phyloP scores from a whole-genome alignment of 1,140 invertebrate species.

The Lepidurus apus region DNA sequence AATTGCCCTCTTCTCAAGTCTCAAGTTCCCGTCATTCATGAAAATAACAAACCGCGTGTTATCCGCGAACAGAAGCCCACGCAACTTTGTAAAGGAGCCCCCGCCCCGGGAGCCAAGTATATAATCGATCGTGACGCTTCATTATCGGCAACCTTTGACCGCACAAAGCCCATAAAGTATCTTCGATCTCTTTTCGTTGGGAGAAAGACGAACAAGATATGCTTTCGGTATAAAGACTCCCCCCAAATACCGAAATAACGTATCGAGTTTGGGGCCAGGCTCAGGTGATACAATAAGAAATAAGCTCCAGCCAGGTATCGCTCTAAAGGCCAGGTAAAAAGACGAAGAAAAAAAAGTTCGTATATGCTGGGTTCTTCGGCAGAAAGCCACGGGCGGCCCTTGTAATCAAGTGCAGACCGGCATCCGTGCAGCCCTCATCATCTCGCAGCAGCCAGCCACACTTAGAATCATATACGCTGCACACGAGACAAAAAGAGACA shows the following conservation, averaged over 20 bases:
- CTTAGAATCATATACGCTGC: conserved; percentile 6
- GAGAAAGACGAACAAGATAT: too few species aligned
- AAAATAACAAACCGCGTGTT: too few species aligned
- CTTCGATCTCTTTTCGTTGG: too few species aligned
- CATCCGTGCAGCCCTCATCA: conserved; percentile 17
- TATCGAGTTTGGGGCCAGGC: not conserved
- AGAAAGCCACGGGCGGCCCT: conserved; percentile 14
- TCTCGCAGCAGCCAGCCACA: conserved; percentile 15
- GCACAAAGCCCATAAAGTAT: too few species aligned
- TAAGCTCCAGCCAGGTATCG: not conserved
- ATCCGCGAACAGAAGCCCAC: too few species aligned
- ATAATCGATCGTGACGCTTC: too few species aligned
- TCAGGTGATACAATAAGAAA: not conserved
- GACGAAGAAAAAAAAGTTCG: not conserved
- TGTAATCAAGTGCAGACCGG: conserved; percentile 21
- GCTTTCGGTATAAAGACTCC: too few species aligned
- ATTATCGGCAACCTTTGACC: too few species aligned
- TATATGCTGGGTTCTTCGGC: not conserved
- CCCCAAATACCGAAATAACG: not conserved
- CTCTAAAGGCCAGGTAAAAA: not conserved
- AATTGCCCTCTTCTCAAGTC: too few species aligned
- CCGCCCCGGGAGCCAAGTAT: too few species aligned
- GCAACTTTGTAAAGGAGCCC: too few species aligned
- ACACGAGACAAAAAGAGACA: conserved; percentile 19
- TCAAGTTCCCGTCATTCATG: too few species aligned